phyloP scores from a whole-genome alignment of 2,797 vertebrate species.

The Pipistrellus pygmaeus region DNA sequence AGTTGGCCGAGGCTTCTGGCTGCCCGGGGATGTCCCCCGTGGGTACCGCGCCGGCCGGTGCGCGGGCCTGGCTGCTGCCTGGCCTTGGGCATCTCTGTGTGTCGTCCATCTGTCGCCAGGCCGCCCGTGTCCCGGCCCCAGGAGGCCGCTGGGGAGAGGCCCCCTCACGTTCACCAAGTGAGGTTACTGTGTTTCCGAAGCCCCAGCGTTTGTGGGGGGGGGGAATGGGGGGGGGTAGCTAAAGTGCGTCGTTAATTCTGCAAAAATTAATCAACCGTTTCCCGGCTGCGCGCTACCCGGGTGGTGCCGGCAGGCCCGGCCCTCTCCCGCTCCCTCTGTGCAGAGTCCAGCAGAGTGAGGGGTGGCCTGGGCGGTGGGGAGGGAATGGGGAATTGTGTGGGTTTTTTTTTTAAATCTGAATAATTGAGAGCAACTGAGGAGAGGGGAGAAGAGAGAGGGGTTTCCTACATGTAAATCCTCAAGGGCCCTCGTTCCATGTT shows the following conservation, averaged over 20 bases:
- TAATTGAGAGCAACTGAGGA: conserved; percentile 86
- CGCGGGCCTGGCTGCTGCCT: conserved; percentile 50
- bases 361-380: conserved; percentile 61
- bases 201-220: conserved; percentile 64
- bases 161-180: conserved; percentile 81
- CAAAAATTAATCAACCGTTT: conserved; percentile 99
- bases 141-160: neutral
- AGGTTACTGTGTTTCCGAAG: conserved; percentile 81
- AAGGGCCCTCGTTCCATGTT: conserved; percentile 88
- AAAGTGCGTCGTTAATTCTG: conserved; percentile 92
- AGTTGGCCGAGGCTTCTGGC: conserved; percentile 16
- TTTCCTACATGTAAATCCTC: conserved; percentile 87
- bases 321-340: conserved; percentile 79
- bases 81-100: conserved; percentile 70
- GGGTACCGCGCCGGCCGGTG: neutral
- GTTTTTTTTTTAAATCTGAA: conserved; percentile 81
- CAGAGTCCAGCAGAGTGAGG: conserved; percentile 80
- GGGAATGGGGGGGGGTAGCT: no score
- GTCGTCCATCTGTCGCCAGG: neutral
- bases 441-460: conserved; percentile 83
- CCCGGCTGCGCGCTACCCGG: conserved; percentile 96
- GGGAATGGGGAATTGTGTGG: conserved; percentile 62
- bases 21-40: neutral
- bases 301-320: conserved; percentile 96
- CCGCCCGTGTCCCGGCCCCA: conserved; percentile 1